Evolutionary conservation across 2,888 invertebrate species (phyloP), one percentile per base, ranked within the genome.

Genomic region (Balanococcus diminutus): DNA sequence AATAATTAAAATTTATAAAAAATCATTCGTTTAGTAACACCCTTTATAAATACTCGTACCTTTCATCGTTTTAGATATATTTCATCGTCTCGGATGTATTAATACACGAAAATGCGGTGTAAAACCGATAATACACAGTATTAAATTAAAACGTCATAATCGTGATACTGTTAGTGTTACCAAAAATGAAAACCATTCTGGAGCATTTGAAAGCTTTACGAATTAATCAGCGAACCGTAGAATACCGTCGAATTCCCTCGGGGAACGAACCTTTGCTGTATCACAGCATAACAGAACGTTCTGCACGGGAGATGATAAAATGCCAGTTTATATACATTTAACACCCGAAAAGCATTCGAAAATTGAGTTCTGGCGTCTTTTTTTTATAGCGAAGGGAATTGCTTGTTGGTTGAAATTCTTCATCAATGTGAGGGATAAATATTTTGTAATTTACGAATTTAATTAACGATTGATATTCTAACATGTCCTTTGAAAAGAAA

Each of bases 221-320:
- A 51, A 83, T 83, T 83, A 83, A 83, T 83, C 83, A 83, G 32
- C 83, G 46, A 83, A 56, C 83, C 56, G 56, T 83, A 83, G 56
- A 83, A 51, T 61, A 61, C 83, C 32, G 83, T 83, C 46, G 42
- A 56, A 83, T 83, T 83, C 83, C 56, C 83, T 83, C 4, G 32
- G 56, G 83, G 83, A 83, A 83, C 61, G 19, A 83, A 36, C 51
- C 56, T 83, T 51, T 51, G 83, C 83, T 51, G 83, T 83, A 56
- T 83, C 83, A 51, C 83, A 83, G 83, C 83, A 83, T 83, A 83
- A 83, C 83, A 83, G 83, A 83, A 83, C 51, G 56, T 83, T 83
- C 83, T 83, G 83, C 83, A 56, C 61, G 51, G 32, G 46, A 83
- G 61, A 56, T 83, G 83, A 83, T 83, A 83, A 83, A 83, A 56